Evolutionary conservation across 2,888 invertebrate species (phyloP), one percentile per base, ranked within the genome.

Genomic region (Noctua pronuba): DNA sequence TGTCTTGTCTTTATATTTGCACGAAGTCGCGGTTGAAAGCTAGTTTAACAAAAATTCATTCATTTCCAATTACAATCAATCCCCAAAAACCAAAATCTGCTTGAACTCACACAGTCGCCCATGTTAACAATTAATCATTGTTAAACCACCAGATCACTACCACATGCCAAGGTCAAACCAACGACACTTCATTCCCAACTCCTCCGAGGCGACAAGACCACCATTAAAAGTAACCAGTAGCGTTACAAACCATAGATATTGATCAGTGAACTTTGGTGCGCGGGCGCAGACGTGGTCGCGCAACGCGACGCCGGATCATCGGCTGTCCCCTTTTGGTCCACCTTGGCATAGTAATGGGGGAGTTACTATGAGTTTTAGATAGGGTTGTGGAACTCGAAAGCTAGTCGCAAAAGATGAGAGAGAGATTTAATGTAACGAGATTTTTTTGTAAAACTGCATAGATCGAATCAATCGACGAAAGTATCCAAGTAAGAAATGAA

Each of bases 231-330:
- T 68, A 75, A 73, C 73, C 84, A 77, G 86, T 80, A 79, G 80
- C 81, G 35, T 84, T 82, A 86, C 82, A 79, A 87, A 78, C 75
- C 76, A 28, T 67, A 72, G 87, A 87, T 85, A 72, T 73, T 67
- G 79, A 84, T 80, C 87, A 66, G 44, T 80, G 71, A 82, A 78
- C 73, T 84, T 82, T 67, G 73, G 80, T 80, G 83, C 81, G 86
- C 86, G 70, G 74, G 81, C 80, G 88, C 90, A 88, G 69, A 55
- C 88, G 85, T 91, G 91, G 77, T 82, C 86, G 75, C 72, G 87
- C 90, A 87, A 80, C 70, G 73, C 69, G 44, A 44, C 73, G 69
- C 58, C 75, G 81, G 90, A 90, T 91, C 86, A 88, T 86, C 84
- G 65, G 41, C 38, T 67, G 79, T 75, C 73, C 75, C 78, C 78